Percentiles rank a stretch among this genome's conserved stretches.
phyloP scores from a whole-genome alignment of 2,797 vertebrate species.

The Euthynnus affinis region DNA sequence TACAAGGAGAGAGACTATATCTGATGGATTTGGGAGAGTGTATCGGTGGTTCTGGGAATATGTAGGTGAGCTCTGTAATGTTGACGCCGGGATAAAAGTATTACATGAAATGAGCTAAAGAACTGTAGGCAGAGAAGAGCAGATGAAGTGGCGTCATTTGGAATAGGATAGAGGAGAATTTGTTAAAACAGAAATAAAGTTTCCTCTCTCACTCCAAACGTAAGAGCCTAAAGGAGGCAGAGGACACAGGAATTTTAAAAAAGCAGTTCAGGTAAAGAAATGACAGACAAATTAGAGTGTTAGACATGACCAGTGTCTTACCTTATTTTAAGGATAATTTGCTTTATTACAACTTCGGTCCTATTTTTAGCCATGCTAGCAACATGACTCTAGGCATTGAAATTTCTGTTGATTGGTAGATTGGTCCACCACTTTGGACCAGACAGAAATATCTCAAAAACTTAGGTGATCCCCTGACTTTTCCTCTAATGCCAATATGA shows the following conservation, averaged over 20 bases:
- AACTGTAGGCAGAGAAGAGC: constrained; percentile 52
- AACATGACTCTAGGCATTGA: too few relatives aligned
- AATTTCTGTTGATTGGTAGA: neutral
- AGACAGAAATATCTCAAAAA: neutral
- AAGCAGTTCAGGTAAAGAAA: constrained; percentile 3
- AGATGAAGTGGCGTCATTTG: constrained; percentile 57
- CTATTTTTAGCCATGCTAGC: neutral
- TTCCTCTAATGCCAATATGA: too few relatives aligned
- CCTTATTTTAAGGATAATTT: constrained; percentile 5
- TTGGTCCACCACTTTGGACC: neutral
- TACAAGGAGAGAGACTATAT: constrained; percentile 52
- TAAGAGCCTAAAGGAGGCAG: constrained; percentile 1
- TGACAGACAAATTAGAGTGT: neutral
- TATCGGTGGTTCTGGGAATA: constrained; percentile 55
- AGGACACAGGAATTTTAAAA: constrained; percentile 23
- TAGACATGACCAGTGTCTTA: constrained; percentile 5
- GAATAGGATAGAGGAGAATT: constrained; percentile 38
- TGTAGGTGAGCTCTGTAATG: constrained; percentile 63
- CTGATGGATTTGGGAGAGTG: constrained; percentile 65
- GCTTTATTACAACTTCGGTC: neutral
- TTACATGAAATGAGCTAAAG: constrained; percentile 64
- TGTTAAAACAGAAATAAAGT: constrained; percentile 37
- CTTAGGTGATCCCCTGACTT: neutral
- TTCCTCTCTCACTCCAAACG: constrained; percentile 26
- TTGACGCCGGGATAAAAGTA: constrained; percentile 72